Evolutionary conservation across 2,797 vertebrate genomes (phyloP).

Genomic region (Ciconia nigra): DNA sequence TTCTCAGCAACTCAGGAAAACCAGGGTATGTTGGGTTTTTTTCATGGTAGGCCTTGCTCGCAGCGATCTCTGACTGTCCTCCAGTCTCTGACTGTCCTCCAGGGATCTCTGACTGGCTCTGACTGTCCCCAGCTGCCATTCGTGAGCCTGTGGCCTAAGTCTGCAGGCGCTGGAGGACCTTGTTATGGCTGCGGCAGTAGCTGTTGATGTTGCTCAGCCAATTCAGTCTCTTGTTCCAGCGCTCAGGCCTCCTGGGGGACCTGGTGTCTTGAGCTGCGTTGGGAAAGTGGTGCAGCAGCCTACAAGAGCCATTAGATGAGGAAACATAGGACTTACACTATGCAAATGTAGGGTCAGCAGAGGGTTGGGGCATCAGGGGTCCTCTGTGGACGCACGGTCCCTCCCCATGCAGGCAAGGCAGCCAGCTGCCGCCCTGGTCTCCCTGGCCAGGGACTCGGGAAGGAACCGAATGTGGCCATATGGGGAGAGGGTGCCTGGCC

Average conservation of each 20-base stretch:
- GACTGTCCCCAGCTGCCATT: neutral
- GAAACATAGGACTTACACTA: neutral
- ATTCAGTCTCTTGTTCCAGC: neutral
- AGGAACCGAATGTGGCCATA: neutral
- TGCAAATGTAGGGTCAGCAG: neutral
- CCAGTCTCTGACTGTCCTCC: neutral
- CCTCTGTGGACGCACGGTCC: neutral
- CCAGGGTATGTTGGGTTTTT: neutral
- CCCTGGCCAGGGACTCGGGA: no score
- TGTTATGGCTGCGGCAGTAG: neutral
- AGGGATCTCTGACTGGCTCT: no score
- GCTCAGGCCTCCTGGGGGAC: neutral
- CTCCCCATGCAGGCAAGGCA: accelerated
- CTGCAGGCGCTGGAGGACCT: neutral
- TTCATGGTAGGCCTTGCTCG: neutral
- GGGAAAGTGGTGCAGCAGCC: neutral
- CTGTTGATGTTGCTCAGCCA: neutral
- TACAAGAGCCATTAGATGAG: neutral
- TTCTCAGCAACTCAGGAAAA: neutral
- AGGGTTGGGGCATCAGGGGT: neutral
- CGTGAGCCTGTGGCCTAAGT: neutral
- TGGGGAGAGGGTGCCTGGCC: neutral
- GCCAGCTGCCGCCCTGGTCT: neutral
- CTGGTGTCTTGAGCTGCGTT: neutral
- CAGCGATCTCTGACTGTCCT: neutral